Evolutionary conservation across 2,888 invertebrate species (phyloP).

Genomic region (Nyleta sp.): DNA sequence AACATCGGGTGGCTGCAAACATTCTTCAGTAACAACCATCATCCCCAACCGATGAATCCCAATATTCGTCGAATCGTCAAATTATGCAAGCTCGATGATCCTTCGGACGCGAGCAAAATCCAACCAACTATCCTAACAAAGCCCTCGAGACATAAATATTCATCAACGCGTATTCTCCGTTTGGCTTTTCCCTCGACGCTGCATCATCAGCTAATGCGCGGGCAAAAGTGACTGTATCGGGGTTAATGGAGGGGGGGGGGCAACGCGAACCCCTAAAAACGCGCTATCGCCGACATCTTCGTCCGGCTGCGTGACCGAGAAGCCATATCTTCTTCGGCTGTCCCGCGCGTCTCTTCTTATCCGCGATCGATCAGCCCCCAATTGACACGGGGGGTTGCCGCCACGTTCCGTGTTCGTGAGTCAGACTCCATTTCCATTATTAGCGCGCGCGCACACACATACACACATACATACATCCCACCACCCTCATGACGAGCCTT

Average conservation of each 20-base stretch:
- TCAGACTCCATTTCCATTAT: slow-evolving; percentile 63
- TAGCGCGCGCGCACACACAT: slow-evolving; percentile 27
- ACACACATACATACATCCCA: slow-evolving; percentile 38
- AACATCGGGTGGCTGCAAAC: too few species aligned
- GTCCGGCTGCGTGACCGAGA: slow-evolving; percentile 40
- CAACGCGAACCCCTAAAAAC: slow-evolving; percentile 14
- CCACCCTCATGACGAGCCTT: slow-evolving; percentile 60
- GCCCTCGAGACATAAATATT: slow-evolving; percentile 13
- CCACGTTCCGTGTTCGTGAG: slow-evolving; percentile 49
- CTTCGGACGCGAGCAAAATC: neutral
- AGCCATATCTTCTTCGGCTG: slow-evolving; percentile 36
- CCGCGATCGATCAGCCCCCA: slow-evolving; percentile 57
- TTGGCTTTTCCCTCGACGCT: neutral
- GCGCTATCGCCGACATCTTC: slow-evolving; percentile 8
- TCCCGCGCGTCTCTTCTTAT: slow-evolving; percentile 43
- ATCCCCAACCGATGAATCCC: too few species aligned
- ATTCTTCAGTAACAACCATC: too few species aligned
- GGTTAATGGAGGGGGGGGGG: too few species aligned
- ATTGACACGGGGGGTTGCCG: slow-evolving; percentile 47
- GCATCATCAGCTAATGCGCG: slow-evolving; percentile 11
- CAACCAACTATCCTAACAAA: too few species aligned
- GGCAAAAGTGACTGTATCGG: too few species aligned
- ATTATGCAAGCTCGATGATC: too few species aligned
- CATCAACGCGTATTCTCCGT: slow-evolving; percentile 9
- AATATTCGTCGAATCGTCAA: too few species aligned